Evolutionary conservation across 1,140 invertebrate genomes (phyloP), one percentile per base, ranked within the genome.

Genomic region (Gryllus bimaculatus): DNA sequence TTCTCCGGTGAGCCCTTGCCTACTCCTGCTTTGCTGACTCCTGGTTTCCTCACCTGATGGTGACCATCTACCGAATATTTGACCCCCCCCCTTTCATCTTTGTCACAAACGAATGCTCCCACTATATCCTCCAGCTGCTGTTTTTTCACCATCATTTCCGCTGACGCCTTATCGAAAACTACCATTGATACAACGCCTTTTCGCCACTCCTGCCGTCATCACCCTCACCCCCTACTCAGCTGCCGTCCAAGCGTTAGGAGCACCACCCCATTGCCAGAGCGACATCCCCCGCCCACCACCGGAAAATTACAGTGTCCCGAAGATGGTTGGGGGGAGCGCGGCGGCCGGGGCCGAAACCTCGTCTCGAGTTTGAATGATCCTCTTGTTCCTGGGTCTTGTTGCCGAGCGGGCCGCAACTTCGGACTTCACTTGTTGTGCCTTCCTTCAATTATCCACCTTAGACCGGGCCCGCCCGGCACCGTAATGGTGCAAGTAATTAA

Each of bases 371-470:
- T 66, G 54, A 66, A 66, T 66, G 54, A 66, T 66, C 54, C 54
- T 66, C 54, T 66, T 66, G 54, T 66, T 66, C 10, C 54, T 18
- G 54, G 54, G 54, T 66, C 54, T 66, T 66, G 54, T 66, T 66
- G 54, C 54, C 54, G 54, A 66, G 54, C 54, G 54, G 54, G 54
- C 54, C 54, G 54, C 54, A 66, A 66, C 54, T 66, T 66, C 54
- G 54, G 54, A 66, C 54, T 66, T 66, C 54, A 66, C 54, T 66
- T 66, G 54, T 66, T 66, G 54, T 66, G 54, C 54, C 54, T 66
- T 66, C 54, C 54, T 66, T 66, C 54, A 66, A 66, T 66, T 66
- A 66, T 66, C 54, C 54, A 66, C 54, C 54, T 66, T 66, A 66
- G 54, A 66, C 10, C 54, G 54, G 54, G 54, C 54, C 18, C 54